Percentiles rank a stretch among this genome's conserved stretches.
Evolutionary conservation across 2,797 vertebrate genomes (phyloP).

Genomic region (Enteromius mattozi): DNA sequence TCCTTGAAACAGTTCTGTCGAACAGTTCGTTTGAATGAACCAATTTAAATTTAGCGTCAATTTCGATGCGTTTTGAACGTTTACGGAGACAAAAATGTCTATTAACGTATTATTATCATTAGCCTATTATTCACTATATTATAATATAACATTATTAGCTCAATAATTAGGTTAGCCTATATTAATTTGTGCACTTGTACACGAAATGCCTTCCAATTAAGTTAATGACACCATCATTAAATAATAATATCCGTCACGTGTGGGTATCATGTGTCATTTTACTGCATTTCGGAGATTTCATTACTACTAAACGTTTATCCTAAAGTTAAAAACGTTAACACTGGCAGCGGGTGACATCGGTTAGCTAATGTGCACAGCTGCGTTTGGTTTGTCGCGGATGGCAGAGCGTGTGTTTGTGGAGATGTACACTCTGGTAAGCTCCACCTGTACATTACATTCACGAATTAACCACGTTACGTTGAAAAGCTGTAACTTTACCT

Average conservation of each 20-base stretch:
- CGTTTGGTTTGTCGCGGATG: not conserved
- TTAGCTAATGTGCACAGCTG: not conserved
- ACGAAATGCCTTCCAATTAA: not conserved
- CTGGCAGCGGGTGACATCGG: not conserved
- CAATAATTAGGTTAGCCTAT: not conserved
- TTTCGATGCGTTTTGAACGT: not conserved
- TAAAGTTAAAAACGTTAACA: not conserved
- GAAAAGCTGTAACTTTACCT: not conserved
- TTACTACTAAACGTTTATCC: not conserved
- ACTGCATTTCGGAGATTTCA: not conserved
- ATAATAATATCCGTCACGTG: not conserved
- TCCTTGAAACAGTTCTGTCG: not conserved
- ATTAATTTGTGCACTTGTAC: not conserved
- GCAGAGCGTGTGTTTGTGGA: not conserved
- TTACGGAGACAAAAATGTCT: not conserved
- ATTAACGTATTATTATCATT: not conserved
- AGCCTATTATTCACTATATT: no score
- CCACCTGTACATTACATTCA: not conserved
- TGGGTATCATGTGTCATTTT: not conserved
- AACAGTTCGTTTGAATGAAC: not conserved
- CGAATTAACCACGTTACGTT: not conserved
- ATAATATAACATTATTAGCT: not conserved
- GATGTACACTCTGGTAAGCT: not conserved
- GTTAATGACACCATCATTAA: not conserved
- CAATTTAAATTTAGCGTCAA: not conserved